Percentiles rank a stretch among this genome's conserved stretches.
Evolutionary conservation across 35 echinoderm and acorn worm genomes (phyloP).

Genomic region (Heliocidaris erythrogramma): DNA sequence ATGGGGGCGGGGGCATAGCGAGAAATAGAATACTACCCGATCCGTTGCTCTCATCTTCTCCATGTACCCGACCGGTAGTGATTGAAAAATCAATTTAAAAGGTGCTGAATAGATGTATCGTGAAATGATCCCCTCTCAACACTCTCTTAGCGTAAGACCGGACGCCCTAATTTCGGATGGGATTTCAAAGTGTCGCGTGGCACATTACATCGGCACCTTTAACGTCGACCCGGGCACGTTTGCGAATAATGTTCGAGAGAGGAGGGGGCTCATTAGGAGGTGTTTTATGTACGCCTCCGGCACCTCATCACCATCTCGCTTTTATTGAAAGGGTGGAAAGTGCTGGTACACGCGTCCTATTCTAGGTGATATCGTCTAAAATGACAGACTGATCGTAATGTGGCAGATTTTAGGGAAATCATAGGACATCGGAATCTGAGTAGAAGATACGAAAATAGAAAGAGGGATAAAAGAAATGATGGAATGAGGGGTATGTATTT

Average conservation of each 20-base stretch:
- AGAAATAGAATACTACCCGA: not conserved
- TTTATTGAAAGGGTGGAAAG: not conserved
- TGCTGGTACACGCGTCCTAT: not conserved
- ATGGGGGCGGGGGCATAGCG: not conserved
- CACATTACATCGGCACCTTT: not conserved
- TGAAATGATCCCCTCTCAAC: not conserved
- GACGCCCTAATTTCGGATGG: not conserved
- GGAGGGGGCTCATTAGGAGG: not conserved
- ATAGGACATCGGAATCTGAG: not conserved
- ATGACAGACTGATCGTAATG: not conserved
- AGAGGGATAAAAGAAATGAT: not conserved
- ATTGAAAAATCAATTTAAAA: slow-evolving; percentile 20
- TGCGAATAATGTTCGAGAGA: not conserved
- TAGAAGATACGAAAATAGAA: not conserved
- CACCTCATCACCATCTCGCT: not conserved
- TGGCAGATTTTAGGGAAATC: not conserved
- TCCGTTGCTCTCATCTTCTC: not conserved
- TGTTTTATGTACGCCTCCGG: not conserved
- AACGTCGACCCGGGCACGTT: not conserved
- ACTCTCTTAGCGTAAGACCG: not conserved
- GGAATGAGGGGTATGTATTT: not conserved
- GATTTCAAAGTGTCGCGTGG: not conserved
- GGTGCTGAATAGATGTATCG: slow-evolving; percentile 2
- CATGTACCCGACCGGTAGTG: not conserved
- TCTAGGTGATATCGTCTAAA: not conserved